Percentiles rank a stretch among this genome's conserved stretches.
Evolutionary conservation across 2,888 invertebrate species (phyloP).

Genomic region (Ichneumoninae sp.): DNA sequence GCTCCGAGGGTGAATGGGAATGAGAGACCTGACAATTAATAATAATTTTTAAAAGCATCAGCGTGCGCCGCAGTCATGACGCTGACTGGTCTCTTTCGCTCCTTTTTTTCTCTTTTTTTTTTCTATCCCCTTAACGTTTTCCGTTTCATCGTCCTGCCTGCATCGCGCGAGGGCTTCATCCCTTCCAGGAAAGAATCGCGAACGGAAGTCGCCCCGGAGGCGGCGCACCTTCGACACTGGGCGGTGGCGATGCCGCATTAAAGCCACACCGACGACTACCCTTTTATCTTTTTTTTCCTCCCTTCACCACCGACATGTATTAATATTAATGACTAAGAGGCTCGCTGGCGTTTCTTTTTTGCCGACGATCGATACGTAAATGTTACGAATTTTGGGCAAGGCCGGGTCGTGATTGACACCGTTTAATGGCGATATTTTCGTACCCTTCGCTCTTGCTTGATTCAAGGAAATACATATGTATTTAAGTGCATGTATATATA

Average conservation of each 20-base stretch:
- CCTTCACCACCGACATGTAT: constrained; percentile 30
- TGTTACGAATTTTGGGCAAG: constrained; percentile 47
- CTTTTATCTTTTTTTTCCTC: constrained; percentile 21
- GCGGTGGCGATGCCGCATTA: constrained; percentile 37
- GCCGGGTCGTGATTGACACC: constrained; percentile 52
- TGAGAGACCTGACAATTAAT: constrained; percentile 74
- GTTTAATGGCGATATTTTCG: constrained; percentile 55
- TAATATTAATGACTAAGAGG: constrained; percentile 59
- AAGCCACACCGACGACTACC: constrained; percentile 32
- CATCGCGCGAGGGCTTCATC: constrained; percentile 32
- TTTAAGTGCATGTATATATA: constrained; percentile 35
- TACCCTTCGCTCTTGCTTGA: constrained; percentile 25
- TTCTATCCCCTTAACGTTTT: constrained; percentile 23
- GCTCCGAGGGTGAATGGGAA: constrained; percentile 46
- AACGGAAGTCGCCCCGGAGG: constrained; percentile 71
- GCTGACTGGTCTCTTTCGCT: constrained; percentile 9
- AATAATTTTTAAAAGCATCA: constrained; percentile 71
- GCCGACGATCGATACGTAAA: constrained; percentile 51
- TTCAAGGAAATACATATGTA: not conserved
- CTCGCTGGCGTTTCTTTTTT: not conserved
- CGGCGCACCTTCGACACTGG: constrained; percentile 71
- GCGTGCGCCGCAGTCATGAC: constrained; percentile 30
- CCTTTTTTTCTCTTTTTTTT: constrained; percentile 38
- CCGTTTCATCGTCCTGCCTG: not conserved
- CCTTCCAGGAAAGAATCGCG: constrained; percentile 70